Base-by-base conservation (phyloP, 2,888 invertebrate species). In the Chaitophorus viminalis region DNA sequence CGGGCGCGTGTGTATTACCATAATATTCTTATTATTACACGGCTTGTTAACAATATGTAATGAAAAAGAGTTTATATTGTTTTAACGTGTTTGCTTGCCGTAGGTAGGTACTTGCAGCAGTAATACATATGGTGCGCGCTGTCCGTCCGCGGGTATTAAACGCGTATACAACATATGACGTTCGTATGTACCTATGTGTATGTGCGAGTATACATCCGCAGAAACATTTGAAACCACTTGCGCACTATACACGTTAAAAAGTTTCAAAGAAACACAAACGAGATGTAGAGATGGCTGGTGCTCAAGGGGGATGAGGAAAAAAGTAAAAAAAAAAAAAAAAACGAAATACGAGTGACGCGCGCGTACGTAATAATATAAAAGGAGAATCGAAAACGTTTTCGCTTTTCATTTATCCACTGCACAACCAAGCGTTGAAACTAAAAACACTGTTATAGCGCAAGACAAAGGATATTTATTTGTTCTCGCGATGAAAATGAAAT, bases 211-310 rank as follows among this genome's bases (percentile, higher is more conserved):
- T 33, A 18, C n/a, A 6, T 68, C n/a, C 46, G 54, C 82, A 36
- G 31, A 33, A 29, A 82, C 82, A 72, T 82, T 82, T 33, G 72
- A 82, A 54, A 82, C 82, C 82, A 82, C 54, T 72, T 82, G 72
- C 72, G 9, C 72, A n/a, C n/a, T n/a, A n/a, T n/a, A n/a, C n/a
- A 14, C 72, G 39, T 74, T 6, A 70, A 70, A 82, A 68, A 82
- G 81, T 70, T 82, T 81, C 81, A 29, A 21, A 70, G 39, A 70
- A 46, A 81, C 68, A 60, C 68, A 60, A 60, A 60, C 21, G 60
- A 11, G 70, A 81, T 31, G 36, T 25, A 4, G 60, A 11, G 70
- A 81, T 31, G 36, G 46, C 54, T 3, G 39, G 33, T n/a, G n/a
- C 14, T 14, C 25, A n/a, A 68, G 68, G 29, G 33, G 36, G 60